These are phyloP conservation scores for Talpa occidentalis DNA, from an alignment of 2,113 vertebrate genomes.

Conservation along the genomic window DNA sequence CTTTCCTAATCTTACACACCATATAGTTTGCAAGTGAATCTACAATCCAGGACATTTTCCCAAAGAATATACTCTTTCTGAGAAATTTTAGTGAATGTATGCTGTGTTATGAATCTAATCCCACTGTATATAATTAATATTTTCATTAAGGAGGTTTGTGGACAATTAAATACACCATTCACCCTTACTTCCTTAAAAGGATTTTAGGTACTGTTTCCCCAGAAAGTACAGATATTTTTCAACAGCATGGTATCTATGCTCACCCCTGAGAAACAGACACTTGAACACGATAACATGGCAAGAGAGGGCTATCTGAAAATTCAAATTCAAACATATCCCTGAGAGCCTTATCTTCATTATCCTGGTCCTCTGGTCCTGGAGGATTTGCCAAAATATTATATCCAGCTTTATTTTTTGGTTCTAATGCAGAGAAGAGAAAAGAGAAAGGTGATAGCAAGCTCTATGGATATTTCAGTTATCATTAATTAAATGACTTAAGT, in stretches of 20 bases:
- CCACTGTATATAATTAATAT: background rate
- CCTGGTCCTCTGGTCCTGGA: constrained; percentile 92
- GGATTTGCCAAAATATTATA: constrained; percentile 94
- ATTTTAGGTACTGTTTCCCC: background rate
- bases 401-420: constrained; percentile 91
- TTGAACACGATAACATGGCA: constrained; percentile 97
- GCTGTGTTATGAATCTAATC: background rate
- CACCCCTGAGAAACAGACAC: constrained; percentile 97
- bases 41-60: no score
- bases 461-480: background rate
- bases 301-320: constrained; percentile 93
- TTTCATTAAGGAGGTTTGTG: background rate
- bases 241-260: constrained; percentile 75
- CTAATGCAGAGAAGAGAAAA: constrained; percentile 79
- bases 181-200: background rate
- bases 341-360: constrained; percentile 90
- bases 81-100: background rate
- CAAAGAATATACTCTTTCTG: no score
- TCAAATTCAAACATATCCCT: constrained; percentile 96
- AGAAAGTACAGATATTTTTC: background rate
- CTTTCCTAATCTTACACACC: no score
- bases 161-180: background rate
- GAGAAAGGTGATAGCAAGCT: background rate
- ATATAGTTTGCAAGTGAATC: no score
- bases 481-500: background rate